Conservation (phyloP, 2,113 vertebrate genomes). For the Anas platyrhynchos region DNA sequence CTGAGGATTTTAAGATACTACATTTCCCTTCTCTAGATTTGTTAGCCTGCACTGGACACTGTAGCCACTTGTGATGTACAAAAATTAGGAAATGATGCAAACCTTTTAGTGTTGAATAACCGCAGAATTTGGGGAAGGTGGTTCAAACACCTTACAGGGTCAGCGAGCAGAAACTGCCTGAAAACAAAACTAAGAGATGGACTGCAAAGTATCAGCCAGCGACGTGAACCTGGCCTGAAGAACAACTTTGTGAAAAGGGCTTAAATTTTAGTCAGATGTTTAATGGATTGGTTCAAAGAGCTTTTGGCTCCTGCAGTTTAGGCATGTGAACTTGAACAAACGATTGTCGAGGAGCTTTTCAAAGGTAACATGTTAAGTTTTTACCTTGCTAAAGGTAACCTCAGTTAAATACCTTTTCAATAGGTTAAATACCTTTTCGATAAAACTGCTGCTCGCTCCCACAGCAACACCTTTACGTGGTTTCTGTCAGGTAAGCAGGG, state of each 20-base stretch:
- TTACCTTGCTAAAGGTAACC: no score
- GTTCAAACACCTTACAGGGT: rapidly evolving
- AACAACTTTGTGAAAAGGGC: background rate
- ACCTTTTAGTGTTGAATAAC: background rate
- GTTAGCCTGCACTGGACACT: background rate
- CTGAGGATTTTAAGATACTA: background rate
- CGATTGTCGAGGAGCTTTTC: background rate
- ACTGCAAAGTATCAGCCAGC: rapidly evolving
- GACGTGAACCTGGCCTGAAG: rapidly evolving
- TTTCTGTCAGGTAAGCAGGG: rapidly evolving
- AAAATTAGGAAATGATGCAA: background rate
- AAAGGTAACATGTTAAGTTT: background rate
- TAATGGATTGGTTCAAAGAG: no score
- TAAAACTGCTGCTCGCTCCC: rapidly evolving
- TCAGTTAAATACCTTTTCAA: no score
- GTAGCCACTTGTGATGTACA: background rate
- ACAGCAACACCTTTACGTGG: rapidly evolving
- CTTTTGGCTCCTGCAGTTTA: rapidly evolving
- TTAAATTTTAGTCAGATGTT: rapidly evolving
- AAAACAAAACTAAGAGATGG: background rate
- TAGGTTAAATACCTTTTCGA: no score
- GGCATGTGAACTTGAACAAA: rapidly evolving
- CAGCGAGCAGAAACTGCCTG: background rate
- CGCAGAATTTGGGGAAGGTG: background rate
- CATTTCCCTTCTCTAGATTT: background rate